Evolutionary conservation across 2,888 invertebrate species (phyloP), one percentile per base, ranked within the genome.

Genomic region (Cataglyphis rosenhaueri): DNA sequence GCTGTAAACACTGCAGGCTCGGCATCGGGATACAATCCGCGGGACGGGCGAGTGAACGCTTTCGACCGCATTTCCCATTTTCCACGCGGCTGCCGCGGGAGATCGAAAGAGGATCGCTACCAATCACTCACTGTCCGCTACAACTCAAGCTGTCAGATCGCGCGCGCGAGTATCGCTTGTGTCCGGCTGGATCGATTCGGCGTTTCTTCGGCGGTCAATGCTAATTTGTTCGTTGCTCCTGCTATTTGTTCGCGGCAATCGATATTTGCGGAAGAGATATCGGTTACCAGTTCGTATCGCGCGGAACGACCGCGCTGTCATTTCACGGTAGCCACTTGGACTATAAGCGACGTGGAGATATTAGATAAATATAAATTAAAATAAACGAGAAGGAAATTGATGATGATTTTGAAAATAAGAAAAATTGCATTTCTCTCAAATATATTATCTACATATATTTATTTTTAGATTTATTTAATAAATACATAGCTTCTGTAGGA

Each of bases 91-190:
- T 65, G 70, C 68, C 61, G 75, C 57, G 75, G 71, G 48, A 55
- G 41, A 64, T 84, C 84, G 87, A 70, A 79, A 65, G 75, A 78
- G 83, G 86, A 88, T 85, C 84, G 86, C 84, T 84, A 89, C 87
- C 89, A 91, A 91, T 91, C 91, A 85, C 88, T 91, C 91, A 91
- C 88, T 87, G 91, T 91, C 91, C 87, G 78, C 86, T 88, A 85
- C 88, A 87, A 89, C 88, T 91, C 88, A 86, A 89, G 83, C 86
- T 84, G 83, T 86, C 86, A 66, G 88, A 89, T 87, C 86, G 71
- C 85, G 84, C 85, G 84, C 85, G 84, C 84, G 84, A 86, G 86
- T 89, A 87, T 91, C 91, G 85, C 90, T 91, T 91, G 90, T 91
- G 90, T 89, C 91, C 90, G 87, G 87, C 71, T 86, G 87, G 48